Evolutionary conservation across 1,140 invertebrate species (phyloP), one percentile per base, ranked within the genome.

Genomic region (Achatina immaculata): DNA sequence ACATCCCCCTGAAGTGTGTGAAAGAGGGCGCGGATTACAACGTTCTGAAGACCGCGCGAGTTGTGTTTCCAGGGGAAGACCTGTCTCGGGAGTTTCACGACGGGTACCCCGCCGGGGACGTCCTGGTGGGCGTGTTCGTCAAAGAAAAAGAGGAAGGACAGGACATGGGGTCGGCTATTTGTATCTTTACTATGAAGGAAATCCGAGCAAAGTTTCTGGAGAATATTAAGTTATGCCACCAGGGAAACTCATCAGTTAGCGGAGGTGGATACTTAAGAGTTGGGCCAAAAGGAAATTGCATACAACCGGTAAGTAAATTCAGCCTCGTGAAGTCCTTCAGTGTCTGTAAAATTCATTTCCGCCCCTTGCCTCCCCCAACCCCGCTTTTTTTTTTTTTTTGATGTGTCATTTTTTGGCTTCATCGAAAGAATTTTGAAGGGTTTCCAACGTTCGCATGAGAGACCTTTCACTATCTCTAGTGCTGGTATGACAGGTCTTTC

Each of bases 181-280:
- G 98, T 92, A 96, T 99, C n/a, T 99, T 98, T 90, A 96, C 96
- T 0, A 93, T 99, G 78, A 97, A 97, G 92, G 94, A 95, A 24
- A 97, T 99, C 81, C 94, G 97, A 21, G 93, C 96, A 43, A 98
- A 97, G 90, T 99, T 99, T 91, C 98, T 98, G 94, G 95, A 97
- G 91, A 99, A 99, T 90, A 98, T 99, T 85, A 97, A 98, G 89
- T 94, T 95, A 74, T 98, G 97, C 91, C 98, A 98, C 90, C 95
- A 94, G 90, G 97, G 97, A 0, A 94, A 86, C 75, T 75, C 84
- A 2, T 79, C 80, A 16, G 82, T 84, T 21, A 83, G 86, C 65
- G 85, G 85, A 4, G 83, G 83, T 1, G 85, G 84, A 65, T 88
- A 88, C 65, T 73, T 88, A 62, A 2, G 58, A 62, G 58, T 62